Base-by-base conservation (phyloP, 2,888 invertebrate genomes). In the Girardia tigrina region DNA sequence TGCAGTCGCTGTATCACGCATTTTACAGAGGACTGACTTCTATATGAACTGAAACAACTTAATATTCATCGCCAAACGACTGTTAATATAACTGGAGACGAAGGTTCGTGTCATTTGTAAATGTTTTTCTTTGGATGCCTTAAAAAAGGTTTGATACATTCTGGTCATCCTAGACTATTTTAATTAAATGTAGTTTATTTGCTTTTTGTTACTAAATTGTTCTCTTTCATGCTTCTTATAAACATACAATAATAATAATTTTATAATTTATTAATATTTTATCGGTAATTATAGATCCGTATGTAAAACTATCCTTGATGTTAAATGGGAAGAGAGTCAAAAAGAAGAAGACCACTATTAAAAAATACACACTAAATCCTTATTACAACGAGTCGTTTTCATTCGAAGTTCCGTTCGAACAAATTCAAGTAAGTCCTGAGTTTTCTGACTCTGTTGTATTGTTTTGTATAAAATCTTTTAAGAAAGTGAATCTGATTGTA, bases 331-430 rank as follows among this genome's bases (percentile, higher is more conserved):
- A 99, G 88, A 90, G 98, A 84, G 89, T 99, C 86, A 99, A 99
- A 90, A 99, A 99, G 90, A 99, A 99, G 91, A 99, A 99, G 89
- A 99, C 98, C 83, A 95, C 94, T 86, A 98, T 98, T 89, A 99
- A 99, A 89, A 99, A 99, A 88, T 95, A 95, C 88, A 99, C 98
- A 84, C 90, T 99, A 87, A 99, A 99, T 89, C 98, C 98, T 83
- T 99, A 98, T 89, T 99, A 97, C 90, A 99, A 99, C 89, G 98
- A 99, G 89, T 98, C 98, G 84, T 99, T 99, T 89, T 92, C 95
- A 85, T 99, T 98, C 89, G 98, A 99, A 89, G 95, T 99, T 87
- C 97, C 98, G 85, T 99, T 98, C 88, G 98, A 99, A 88, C 98
- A 99, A 88, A 98, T 99, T 87, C 97, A 98, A 92, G 76, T 76